These are phyloP conservation scores for Neuroterus valhalla DNA, from an alignment of 1,140 invertebrate species.

Conservation along the genomic window DNA sequence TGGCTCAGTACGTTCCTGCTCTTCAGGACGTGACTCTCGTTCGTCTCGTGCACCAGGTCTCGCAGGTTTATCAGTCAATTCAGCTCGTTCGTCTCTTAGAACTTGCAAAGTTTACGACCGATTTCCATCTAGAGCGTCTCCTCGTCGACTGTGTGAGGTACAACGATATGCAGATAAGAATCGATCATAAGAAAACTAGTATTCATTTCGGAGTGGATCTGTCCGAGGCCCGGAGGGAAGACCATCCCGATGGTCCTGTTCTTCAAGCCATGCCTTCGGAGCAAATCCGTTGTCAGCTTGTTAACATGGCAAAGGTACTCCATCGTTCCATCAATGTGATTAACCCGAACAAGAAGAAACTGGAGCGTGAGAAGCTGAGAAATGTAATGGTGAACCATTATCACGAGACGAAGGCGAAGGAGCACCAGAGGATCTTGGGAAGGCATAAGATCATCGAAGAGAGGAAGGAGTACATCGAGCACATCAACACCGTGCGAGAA, in stretches of 20 bases:
- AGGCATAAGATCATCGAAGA: slow-evolving; percentile 97
- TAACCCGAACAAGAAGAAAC: slow-evolving; percentile 85
- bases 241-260: slow-evolving; percentile 93
- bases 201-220: slow-evolving; percentile 96
- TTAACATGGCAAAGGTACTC: slow-evolving; percentile 91
- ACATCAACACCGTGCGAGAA: slow-evolving; percentile 90
- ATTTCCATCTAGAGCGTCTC: slow-evolving; percentile 93
- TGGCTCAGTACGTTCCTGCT: slow-evolving; percentile 88
- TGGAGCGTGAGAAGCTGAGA: slow-evolving; percentile 87
- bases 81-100: slow-evolving; percentile 89
- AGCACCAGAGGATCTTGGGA: slow-evolving; percentile 91
- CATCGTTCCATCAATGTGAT: slow-evolving; percentile 87
- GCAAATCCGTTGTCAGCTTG: slow-evolving; percentile 94
- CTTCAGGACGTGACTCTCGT: slow-evolving; percentile 95
- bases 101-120: slow-evolving; percentile 89
- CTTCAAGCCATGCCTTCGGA: slow-evolving; percentile 96
- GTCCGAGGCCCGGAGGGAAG: slow-evolving; percentile 93
- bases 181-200: slow-evolving; percentile 89
- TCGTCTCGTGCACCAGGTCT: slow-evolving; percentile 90
- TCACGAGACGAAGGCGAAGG: slow-evolving; percentile 88
- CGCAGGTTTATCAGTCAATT: slow-evolving; percentile 96
- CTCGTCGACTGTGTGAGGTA: slow-evolving; percentile 95
- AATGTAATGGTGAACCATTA: slow-evolving; percentile 88
- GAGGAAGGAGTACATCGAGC: slow-evolving; percentile 95
- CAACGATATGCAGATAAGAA: slow-evolving; percentile 96